Percentiles rank a stretch among this genome's conserved stretches.
Conservation (phyloP, 2,797 vertebrate genomes). For the Nannoperca australis region DNA sequence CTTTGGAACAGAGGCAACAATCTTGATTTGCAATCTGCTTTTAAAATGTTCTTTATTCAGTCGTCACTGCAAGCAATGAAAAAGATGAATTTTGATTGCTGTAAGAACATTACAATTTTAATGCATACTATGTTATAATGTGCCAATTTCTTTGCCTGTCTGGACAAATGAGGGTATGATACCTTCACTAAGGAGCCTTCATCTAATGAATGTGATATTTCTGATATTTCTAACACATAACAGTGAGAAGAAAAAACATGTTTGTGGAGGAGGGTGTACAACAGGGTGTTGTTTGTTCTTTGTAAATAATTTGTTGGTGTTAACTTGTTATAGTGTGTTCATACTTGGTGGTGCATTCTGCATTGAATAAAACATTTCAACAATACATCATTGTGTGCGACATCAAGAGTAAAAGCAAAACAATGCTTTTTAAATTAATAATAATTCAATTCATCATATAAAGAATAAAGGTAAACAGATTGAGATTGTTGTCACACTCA, state of each 20-base stretch:
- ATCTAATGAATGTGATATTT: conserved; percentile 18
- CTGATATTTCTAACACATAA: background rate
- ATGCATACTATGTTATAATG: background rate
- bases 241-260: background rate
- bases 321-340: conserved; percentile 29
- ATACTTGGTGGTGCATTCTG: conserved; percentile 34
- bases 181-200: conserved; percentile 6
- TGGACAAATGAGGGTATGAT: conserved; percentile 14
- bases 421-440: background rate
- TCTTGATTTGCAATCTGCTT: conserved; percentile 9
- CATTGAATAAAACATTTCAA: conserved; percentile 65
- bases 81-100: background rate
- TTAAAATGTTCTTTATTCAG: background rate
- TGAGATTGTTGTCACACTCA: background rate
- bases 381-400: background rate
- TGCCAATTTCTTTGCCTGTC: background rate
- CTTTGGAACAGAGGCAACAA: background rate
- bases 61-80: background rate
- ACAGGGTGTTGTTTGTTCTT: conserved; percentile 42
- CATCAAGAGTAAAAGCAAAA: background rate
- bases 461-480: background rate
- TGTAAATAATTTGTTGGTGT: conserved; percentile 31
- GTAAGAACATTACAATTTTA: background rate
- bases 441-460: background rate
- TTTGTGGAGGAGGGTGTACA: conserved; percentile 3